Evolutionary conservation across 92 coral and sea anemone genomes (phyloP).

Genomic region (Parazoanthus darwini): DNA sequence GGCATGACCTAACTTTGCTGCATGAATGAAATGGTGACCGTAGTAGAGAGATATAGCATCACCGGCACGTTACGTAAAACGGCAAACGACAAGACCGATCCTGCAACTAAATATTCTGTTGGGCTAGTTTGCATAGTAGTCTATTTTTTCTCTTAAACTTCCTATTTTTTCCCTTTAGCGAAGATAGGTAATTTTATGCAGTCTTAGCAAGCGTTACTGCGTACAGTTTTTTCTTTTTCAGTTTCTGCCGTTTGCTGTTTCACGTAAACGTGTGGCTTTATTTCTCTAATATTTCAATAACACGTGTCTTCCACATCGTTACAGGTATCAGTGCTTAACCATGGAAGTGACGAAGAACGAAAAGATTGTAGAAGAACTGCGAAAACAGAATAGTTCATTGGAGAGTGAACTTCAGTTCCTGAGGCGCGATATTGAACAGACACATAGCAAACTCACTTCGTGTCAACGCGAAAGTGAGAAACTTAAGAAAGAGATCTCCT

Average conservation of each 20-base stretch:
- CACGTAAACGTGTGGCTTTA: too few species aligned
- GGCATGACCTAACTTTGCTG: background rate
- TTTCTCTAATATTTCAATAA: background rate
- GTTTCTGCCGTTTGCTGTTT: too few species aligned
- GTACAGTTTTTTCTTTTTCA: too few species aligned
- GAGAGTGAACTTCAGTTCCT: conserved; percentile 80
- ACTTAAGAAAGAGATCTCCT: conserved; percentile 54
- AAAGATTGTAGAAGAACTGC: conserved; percentile 59
- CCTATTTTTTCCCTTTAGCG: too few species aligned
- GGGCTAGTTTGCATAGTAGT: too few species aligned
- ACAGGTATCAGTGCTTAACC: conserved; percentile 49
- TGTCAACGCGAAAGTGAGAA: conserved; percentile 81
- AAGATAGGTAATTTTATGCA: too few species aligned
- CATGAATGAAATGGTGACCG: background rate
- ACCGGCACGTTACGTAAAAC: too few species aligned
- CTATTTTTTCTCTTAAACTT: too few species aligned
- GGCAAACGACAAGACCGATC: too few species aligned
- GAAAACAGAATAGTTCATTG: conserved; percentile 63
- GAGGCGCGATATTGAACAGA: conserved; percentile 68
- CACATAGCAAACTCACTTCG: conserved; percentile 63
- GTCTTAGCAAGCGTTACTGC: too few species aligned
- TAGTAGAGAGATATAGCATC: too few species aligned
- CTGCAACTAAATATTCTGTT: too few species aligned
- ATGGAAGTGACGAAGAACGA: conserved; percentile 71
- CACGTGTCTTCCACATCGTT: background rate